These are phyloP conservation scores for Aleadryas rufinucha DNA, from an alignment of 2,113 vertebrate species.

Conservation along the genomic window DNA sequence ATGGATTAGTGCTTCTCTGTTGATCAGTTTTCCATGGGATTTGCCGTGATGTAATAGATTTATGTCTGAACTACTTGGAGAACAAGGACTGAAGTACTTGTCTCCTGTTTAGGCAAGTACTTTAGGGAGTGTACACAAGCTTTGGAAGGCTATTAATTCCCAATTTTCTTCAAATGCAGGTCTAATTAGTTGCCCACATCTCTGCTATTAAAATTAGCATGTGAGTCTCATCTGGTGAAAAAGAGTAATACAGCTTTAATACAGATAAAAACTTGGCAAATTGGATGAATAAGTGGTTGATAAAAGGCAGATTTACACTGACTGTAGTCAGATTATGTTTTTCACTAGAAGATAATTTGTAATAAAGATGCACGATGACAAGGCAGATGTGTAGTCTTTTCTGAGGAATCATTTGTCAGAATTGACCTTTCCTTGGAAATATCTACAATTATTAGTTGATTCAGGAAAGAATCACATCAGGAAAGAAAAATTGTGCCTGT, in stretches of 20 bases:
- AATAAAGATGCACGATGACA: not conserved
- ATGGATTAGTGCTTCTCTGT: not conserved
- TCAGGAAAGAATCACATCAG: slow-evolving; percentile 18
- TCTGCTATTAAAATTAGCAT: not conserved
- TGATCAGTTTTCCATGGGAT: not conserved
- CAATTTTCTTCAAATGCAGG: not conserved
- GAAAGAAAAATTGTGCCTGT: slow-evolving; percentile 31
- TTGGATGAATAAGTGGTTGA: not conserved
- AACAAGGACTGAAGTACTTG: not conserved
- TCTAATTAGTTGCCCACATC: not conserved
- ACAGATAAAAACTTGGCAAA: not conserved
- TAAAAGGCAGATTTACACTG: not conserved
- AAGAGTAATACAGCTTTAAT: not conserved
- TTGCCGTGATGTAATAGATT: not conserved
- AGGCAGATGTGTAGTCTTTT: not conserved
- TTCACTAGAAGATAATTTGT: not conserved
- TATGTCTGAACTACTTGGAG: not conserved
- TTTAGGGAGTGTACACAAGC: not conserved
- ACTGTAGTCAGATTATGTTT: not conserved
- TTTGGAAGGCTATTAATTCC: not conserved
- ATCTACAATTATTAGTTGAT: slow-evolving; percentile 53
- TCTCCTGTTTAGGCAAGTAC: not conserved
- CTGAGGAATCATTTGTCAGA: slow-evolving; percentile 53
- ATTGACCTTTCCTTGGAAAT: slow-evolving; percentile 60
- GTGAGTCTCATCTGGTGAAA: not conserved